Percentiles rank a stretch among this genome's conserved stretches.
These are phyloP conservation scores for Acanthochromis polyacanthus DNA, from an alignment of 2,113 vertebrate species.

Conservation along the genomic window DNA sequence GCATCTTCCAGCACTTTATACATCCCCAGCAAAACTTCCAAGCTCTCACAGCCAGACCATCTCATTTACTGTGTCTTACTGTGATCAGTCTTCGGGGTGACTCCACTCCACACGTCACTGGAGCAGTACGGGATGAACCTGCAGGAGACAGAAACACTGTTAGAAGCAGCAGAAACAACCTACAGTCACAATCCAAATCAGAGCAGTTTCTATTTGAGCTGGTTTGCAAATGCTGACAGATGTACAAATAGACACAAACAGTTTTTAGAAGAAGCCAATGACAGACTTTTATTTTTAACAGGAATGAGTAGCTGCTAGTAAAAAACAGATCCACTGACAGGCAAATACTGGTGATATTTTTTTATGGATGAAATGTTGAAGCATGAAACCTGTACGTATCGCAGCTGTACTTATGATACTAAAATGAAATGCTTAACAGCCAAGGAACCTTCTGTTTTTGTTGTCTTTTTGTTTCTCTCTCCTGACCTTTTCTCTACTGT, in stretches of 20 bases:
- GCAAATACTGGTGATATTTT: too few relatives aligned
- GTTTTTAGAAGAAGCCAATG: too few relatives aligned
- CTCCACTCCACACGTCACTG: constrained; percentile 97
- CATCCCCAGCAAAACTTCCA: not conserved
- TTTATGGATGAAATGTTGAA: too few relatives aligned
- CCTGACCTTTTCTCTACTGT: too few relatives aligned
- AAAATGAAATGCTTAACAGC: too few relatives aligned
- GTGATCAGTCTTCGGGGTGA: constrained; percentile 89
- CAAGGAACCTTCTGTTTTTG: too few relatives aligned
- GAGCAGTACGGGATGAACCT: constrained; percentile 98
- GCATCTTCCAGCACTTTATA: not conserved
- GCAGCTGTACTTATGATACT: too few relatives aligned
- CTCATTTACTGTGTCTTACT: constrained; percentile 83
- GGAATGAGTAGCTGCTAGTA: too few relatives aligned
- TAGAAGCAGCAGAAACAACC: not conserved
- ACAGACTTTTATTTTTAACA: too few relatives aligned
- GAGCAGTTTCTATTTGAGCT: not conserved
- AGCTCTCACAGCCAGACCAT: not conserved
- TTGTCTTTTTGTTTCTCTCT: too few relatives aligned
- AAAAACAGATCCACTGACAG: too few relatives aligned
- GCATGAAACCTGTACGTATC: too few relatives aligned
- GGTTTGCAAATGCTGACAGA: not conserved
- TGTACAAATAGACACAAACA: not conserved
- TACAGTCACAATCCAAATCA: not conserved
- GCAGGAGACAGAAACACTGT: constrained; percentile 24